Conservation (phyloP, 2,113 vertebrate genomes). For the Nannospalax galili region DNA sequence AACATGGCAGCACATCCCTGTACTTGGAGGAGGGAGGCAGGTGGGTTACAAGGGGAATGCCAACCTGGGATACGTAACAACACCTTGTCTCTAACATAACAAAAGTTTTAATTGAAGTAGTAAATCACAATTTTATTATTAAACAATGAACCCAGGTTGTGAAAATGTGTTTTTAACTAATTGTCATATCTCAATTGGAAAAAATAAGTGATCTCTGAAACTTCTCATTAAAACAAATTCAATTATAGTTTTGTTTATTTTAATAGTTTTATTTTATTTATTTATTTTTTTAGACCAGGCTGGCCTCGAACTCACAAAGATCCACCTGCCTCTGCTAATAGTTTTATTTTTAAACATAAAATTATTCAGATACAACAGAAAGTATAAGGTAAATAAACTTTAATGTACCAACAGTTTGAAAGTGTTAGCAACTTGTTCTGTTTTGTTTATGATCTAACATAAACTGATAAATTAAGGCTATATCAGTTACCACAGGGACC, state of each 20-base stretch:
- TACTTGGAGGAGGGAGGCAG: too few species aligned
- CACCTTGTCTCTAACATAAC: neutral
- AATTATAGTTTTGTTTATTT: neutral
- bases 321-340: too few species aligned
- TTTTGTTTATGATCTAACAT: slow-evolving; percentile 41
- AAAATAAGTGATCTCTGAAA: neutral
- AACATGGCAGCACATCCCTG: too few species aligned
- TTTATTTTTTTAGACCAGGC: too few species aligned
- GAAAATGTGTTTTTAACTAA: neutral
- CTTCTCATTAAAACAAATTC: neutral
- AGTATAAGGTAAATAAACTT: neutral
- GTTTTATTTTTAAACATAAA: neutral
- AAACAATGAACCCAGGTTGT: neutral
- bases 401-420: neutral
- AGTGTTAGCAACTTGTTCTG: neutral
- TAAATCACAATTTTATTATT: neutral
- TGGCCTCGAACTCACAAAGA: too few species aligned
- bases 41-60: too few species aligned
- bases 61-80: neutral
- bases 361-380: neutral
- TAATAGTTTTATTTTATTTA: neutral
- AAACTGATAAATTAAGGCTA: slow-evolving; percentile 76
- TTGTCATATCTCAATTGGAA: neutral
- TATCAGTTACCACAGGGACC: slow-evolving; percentile 58
- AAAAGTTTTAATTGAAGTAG: neutral